Percentiles rank a stretch among this genome's conserved stretches.
Evolutionary conservation across 2,113 vertebrate genomes (phyloP).

Genomic region (Sceloporus undulatus): DNA sequence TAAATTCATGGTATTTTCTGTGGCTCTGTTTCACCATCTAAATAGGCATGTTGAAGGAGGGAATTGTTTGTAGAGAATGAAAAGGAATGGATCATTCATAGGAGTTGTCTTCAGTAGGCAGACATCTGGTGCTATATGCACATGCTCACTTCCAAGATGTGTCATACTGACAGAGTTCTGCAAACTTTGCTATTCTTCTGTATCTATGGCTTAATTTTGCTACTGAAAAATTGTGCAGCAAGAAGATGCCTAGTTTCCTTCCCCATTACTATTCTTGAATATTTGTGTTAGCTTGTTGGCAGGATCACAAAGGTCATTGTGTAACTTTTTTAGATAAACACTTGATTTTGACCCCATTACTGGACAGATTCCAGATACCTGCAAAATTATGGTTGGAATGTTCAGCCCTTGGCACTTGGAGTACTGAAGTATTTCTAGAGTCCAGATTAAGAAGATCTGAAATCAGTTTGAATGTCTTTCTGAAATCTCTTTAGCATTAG

Average conservation of each 20-base stretch:
- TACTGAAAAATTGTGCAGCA: background rate
- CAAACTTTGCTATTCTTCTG: background rate
- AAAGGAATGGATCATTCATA: background rate
- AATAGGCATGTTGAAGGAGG: background rate
- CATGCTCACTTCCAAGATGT: background rate
- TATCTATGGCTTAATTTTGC: background rate
- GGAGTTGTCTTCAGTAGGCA: background rate
- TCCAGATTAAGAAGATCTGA: constrained; percentile 2
- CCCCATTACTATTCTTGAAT: background rate
- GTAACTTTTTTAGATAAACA: background rate
- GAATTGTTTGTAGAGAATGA: background rate
- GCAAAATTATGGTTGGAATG: background rate
- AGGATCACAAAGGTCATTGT: background rate
- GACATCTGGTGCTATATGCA: background rate
- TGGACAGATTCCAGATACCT: background rate
- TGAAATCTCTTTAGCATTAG: background rate
- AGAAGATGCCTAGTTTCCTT: background rate
- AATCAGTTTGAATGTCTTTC: background rate
- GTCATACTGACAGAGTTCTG: background rate
- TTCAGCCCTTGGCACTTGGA: constrained; percentile 21
- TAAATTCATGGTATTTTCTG: background rate
- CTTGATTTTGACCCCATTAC: constrained; percentile 19
- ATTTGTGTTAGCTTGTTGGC: constrained; percentile 8
- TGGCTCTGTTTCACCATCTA: background rate
- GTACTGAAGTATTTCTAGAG: constrained; percentile 12